Percentiles rank a stretch among this genome's conserved stretches.
Evolutionary conservation across 2,888 invertebrate species (phyloP).

Genomic region (Thereva unica): DNA sequence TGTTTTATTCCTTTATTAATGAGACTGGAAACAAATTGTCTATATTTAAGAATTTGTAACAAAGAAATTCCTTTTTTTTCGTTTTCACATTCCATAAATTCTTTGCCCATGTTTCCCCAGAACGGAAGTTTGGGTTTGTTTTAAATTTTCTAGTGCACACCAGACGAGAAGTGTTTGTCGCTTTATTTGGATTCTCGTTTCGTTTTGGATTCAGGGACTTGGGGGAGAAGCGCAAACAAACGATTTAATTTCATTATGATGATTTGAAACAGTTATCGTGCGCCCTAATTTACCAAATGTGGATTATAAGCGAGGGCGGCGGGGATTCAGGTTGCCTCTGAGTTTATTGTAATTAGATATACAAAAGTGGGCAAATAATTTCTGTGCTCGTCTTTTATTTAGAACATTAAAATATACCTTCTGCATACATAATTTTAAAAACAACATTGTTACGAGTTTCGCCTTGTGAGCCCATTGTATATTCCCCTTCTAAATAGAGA

Average conservation of each 20-base stretch:
- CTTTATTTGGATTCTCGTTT: constrained; percentile 22
- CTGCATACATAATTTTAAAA: too few species aligned
- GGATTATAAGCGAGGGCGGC: not conserved
- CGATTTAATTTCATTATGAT: constrained; percentile 4
- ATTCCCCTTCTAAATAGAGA: too few species aligned
- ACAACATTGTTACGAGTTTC: too few species aligned
- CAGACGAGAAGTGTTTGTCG: not conserved
- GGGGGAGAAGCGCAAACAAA: not conserved
- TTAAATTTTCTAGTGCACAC: constrained; percentile 2
- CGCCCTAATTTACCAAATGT: constrained; percentile 9
- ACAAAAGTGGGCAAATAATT: too few species aligned
- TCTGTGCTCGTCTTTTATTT: too few species aligned
- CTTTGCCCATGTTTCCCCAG: constrained; percentile 1
- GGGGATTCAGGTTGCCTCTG: too few species aligned
- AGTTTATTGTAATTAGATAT: too few species aligned
- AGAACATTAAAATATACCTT: too few species aligned
- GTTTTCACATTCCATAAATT: not conserved
- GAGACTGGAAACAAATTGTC: too few species aligned
- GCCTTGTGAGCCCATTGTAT: too few species aligned
- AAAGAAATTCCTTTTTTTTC: not conserved
- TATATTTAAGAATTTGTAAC: not conserved
- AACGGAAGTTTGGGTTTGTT: constrained; percentile 21
- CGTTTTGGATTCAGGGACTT: constrained; percentile 10
- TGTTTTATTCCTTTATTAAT: not conserved
- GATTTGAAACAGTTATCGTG: constrained; percentile 8